phyloP scores from a whole-genome alignment of 2,888 invertebrate genomes.

The Camptogramma bilineatum region DNA sequence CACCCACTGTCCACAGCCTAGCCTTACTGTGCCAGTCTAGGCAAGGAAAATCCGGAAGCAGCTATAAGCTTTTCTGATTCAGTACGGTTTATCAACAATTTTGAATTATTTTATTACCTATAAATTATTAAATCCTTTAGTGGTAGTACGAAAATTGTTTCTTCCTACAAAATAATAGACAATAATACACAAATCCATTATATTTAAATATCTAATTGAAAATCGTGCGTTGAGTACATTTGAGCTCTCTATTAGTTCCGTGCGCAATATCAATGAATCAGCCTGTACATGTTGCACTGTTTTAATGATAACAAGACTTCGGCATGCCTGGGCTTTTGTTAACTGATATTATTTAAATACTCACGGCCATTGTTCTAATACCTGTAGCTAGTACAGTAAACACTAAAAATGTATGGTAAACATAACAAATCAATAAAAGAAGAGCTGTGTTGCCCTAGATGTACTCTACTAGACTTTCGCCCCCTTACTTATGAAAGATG shows the following conservation, averaged over 20 bases:
- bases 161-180: too few relatives aligned
- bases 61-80: too few relatives aligned
- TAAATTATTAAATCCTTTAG: too few relatives aligned
- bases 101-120: too few relatives aligned
- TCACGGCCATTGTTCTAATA: conserved; percentile 46
- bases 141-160: too few relatives aligned
- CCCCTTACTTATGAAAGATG: too few relatives aligned
- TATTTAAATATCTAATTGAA: not conserved
- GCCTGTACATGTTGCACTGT: conserved; percentile 32
- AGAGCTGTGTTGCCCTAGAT: not conserved
- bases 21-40: too few relatives aligned
- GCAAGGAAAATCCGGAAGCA: too few relatives aligned
- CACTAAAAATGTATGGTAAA: not conserved
- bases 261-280: conserved; percentile 2
- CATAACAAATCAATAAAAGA: not conserved
- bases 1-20: too few relatives aligned
- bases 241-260: too few relatives aligned
- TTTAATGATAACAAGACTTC: conserved; percentile 66
- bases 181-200: too few relatives aligned
- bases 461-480: not conserved
- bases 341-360: conserved; percentile 64
- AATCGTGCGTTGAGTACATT: not conserved
- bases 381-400: conserved; percentile 9
- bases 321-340: conserved; percentile 55
- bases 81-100: too few relatives aligned